Percentiles rank a stretch among this genome's conserved stretches.
Conservation (phyloP, 1,140 invertebrate species). For the Panagrolaimus sp. region DNA sequence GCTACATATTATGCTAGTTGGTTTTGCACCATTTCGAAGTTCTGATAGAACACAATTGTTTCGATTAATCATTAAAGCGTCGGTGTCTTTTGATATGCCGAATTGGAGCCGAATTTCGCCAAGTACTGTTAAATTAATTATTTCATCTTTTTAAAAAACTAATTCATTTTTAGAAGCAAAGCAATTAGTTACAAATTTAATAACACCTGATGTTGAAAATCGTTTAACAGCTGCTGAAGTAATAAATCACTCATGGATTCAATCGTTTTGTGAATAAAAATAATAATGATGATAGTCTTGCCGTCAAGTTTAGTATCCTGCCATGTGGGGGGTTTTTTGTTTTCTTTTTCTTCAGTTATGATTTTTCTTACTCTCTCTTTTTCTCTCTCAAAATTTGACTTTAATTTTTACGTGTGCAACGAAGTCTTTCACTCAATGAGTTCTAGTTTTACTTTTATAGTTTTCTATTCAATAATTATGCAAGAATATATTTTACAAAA, state of each 20-base stretch:
- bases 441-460: too few relatives aligned
- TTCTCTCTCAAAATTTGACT: too few relatives aligned
- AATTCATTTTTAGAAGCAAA: slow-evolving; percentile 10
- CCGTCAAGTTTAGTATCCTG: too few relatives aligned
- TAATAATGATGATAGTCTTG: too few relatives aligned
- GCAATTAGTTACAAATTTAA: slow-evolving; percentile 4
- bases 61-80: slow-evolving; percentile 31
- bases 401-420: too few relatives aligned
- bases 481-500: too few relatives aligned
- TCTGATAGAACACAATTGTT: slow-evolving; percentile 28
- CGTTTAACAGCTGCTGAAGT: slow-evolving; percentile 7
- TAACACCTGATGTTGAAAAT: slow-evolving; percentile 6
- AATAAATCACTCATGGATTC: slow-evolving; percentile 8
- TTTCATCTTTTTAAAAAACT: neutral
- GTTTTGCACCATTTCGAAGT: slow-evolving; percentile 45
- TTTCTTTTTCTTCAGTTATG: too few relatives aligned
- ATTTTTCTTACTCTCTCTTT: too few relatives aligned
- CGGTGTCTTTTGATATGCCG: slow-evolving; percentile 29
- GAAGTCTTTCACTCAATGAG: too few relatives aligned
- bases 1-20: slow-evolving; percentile 40
- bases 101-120: slow-evolving; percentile 33
- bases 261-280: neutral
- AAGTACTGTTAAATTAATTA: slow-evolving; percentile 12
- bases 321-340: too few relatives aligned
- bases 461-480: too few relatives aligned